phyloP scores from a whole-genome alignment of 2,113 vertebrate genomes.

The Vidua chalybeata region DNA sequence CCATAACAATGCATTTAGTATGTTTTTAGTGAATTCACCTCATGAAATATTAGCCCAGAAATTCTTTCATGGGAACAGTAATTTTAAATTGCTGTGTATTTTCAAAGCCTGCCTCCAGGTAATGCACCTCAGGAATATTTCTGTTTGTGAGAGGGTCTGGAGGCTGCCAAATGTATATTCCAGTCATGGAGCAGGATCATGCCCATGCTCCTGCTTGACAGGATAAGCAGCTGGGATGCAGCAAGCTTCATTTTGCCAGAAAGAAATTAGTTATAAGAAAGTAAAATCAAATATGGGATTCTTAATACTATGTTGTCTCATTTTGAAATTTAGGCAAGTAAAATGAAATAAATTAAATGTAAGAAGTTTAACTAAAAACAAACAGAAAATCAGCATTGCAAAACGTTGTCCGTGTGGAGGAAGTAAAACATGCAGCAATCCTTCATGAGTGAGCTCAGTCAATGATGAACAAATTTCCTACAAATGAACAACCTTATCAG shows the following conservation, averaged over 20 bases:
- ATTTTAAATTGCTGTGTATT: background rate
- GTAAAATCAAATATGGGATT: background rate
- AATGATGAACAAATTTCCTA: background rate
- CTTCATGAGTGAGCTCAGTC: background rate
- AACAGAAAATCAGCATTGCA: background rate
- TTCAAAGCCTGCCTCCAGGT: background rate
- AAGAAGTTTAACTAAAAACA: background rate
- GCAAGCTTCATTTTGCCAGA: background rate
- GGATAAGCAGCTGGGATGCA: background rate
- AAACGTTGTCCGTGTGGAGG: background rate
- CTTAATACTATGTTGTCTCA: background rate
- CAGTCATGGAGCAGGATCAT: background rate
- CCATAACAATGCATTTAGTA: background rate
- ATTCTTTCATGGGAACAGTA: background rate
- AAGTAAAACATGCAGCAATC: background rate
- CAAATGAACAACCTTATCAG: too few species aligned
- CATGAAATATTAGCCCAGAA: background rate
- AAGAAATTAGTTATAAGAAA: background rate
- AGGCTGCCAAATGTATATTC: background rate
- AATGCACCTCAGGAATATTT: background rate
- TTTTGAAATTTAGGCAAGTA: background rate
- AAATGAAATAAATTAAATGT: background rate
- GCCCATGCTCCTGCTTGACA: background rate
- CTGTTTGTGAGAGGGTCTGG: rapidly evolving
- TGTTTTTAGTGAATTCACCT: background rate